Evolutionary conservation across 2,797 vertebrate genomes (phyloP).

Genomic region (Graptemys geographica): DNA sequence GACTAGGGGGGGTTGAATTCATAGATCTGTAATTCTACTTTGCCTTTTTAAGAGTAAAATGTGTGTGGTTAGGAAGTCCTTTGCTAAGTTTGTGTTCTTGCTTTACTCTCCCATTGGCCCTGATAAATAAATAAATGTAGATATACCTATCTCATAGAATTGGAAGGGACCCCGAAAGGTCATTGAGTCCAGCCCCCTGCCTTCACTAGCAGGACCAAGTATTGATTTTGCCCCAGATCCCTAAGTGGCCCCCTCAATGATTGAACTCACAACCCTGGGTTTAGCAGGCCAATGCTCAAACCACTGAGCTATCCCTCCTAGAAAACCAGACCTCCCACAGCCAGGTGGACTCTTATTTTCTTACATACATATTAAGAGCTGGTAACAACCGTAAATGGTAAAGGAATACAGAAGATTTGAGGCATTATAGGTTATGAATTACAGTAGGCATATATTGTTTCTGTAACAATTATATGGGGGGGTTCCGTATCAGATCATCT

Average conservation of each 20-base stretch:
- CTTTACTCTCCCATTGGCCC: neutral
- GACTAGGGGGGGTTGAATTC: neutral
- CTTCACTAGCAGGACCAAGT: too few species aligned
- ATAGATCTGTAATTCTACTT: neutral
- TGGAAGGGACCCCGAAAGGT: too few species aligned
- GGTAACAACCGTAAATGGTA: neutral
- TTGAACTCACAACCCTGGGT: too few species aligned
- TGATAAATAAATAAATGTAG: neutral
- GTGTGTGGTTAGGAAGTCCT: constrained; percentile 1
- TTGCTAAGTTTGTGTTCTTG: neutral
- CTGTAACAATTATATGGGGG: neutral
- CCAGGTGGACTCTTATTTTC: neutral
- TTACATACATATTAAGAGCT: constrained; percentile 30
- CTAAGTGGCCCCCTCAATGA: too few species aligned
- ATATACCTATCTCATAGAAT: too few species aligned
- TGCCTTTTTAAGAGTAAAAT: neutral
- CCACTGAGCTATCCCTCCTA: neutral
- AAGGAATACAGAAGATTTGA: neutral
- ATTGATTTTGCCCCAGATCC: too few species aligned
- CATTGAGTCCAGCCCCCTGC: too few species aligned
- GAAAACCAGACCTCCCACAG: constrained; percentile 34
- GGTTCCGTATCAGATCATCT: neutral
- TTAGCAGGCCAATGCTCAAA: too few species aligned
- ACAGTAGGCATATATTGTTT: neutral
- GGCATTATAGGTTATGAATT: neutral